Evolutionary conservation across 2,888 invertebrate genomes (phyloP).

Genomic region (Lucinisca nassula): DNA sequence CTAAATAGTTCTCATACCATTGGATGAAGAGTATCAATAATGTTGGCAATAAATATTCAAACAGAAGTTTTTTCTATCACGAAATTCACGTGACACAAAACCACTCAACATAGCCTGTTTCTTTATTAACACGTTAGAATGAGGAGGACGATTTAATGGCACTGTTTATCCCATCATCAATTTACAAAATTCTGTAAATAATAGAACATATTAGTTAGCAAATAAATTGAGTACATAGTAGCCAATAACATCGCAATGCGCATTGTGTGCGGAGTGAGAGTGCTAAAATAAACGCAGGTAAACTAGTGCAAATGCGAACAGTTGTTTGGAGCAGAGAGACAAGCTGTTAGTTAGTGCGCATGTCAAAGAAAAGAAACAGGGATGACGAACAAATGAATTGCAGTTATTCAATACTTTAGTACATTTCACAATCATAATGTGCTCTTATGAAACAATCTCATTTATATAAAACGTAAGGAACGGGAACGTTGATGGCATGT

Average conservation of each 20-base stretch:
- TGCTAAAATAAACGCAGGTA: slow-evolving; percentile 21
- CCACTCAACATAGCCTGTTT: neutral
- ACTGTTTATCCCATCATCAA: slow-evolving; percentile 71
- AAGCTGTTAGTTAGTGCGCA: slow-evolving; percentile 47
- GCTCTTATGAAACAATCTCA: no score
- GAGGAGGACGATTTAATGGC: neutral
- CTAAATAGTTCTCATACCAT: no score
- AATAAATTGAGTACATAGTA: neutral
- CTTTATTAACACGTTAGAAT: neutral
- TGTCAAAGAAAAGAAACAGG: slow-evolving; percentile 39
- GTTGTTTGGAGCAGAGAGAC: neutral
- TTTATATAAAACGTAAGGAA: no score
- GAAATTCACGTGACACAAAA: neutral
- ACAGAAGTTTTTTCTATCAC: no score
- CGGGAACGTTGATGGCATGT: no score
- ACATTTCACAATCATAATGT: no score
- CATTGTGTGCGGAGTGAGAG: slow-evolving; percentile 6
- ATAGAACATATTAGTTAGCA: slow-evolving; percentile 50
- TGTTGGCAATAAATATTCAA: no score
- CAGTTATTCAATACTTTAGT: no score
- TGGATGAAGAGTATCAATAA: no score
- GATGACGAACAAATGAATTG: neutral
- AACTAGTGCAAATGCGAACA: slow-evolving; percentile 18
- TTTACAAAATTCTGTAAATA: slow-evolving; percentile 76
- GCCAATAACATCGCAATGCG: slow-evolving; percentile 20